A percentile compares a stretch with the other conserved stretches of the same genome.
Evolutionary conservation across 2,113 vertebrate species (phyloP).

Genomic region (Henicopernis longicauda): DNA sequence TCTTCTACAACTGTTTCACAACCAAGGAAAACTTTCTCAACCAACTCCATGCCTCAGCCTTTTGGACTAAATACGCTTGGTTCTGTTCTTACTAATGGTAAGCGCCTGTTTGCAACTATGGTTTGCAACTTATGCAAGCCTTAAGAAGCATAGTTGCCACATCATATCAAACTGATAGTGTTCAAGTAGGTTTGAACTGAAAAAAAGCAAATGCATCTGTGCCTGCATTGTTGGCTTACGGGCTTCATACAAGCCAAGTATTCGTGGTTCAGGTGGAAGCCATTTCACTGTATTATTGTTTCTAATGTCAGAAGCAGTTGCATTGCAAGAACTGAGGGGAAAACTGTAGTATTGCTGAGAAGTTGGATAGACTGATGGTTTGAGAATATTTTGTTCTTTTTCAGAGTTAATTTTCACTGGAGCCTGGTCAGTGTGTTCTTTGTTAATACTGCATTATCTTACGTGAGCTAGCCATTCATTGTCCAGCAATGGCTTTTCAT

Average conservation of each 20-base stretch:
- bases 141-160: not conserved
- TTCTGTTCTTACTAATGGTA: not conserved
- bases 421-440: not conserved
- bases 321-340: not conserved
- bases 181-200: not conserved
- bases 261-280: not conserved
- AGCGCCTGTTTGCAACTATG: not conserved
- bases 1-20: not conserved
- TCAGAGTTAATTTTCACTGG: not conserved
- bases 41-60: not conserved
- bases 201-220: not conserved
- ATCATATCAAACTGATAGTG: not conserved
- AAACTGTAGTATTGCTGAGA: not conserved
- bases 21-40: not conserved
- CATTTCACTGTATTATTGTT: not conserved
- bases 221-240: not conserved
- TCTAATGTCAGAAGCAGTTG: not conserved
- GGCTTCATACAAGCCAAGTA: not conserved
- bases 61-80: not conserved
- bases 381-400: not conserved
- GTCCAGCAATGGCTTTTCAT: not conserved
- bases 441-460: not conserved
- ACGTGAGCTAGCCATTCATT: not conserved
- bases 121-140: not conserved
- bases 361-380: not conserved